Conservation (phyloP, 2,113 vertebrate species). For the Phaethon lepturus region DNA sequence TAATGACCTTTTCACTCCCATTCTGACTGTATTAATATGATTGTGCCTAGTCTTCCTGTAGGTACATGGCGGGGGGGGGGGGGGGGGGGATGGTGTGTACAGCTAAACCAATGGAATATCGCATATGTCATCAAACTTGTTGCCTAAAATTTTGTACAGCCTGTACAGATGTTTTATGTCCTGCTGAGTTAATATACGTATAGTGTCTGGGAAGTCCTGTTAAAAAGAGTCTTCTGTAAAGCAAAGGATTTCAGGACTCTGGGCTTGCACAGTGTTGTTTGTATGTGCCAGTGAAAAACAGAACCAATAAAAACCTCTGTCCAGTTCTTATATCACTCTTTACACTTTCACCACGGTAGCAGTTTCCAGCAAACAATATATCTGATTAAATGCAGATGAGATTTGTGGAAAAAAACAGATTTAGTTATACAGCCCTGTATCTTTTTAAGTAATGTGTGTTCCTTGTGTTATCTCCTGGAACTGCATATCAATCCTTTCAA, state of each 20-base stretch:
- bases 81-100: not conserved
- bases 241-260: not conserved
- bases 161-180: not conserved
- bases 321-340: not conserved
- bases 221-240: not conserved
- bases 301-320: not conserved
- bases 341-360: not conserved
- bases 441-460: not conserved
- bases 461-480: not conserved
- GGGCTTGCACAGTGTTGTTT: not conserved
- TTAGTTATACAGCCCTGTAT: not conserved
- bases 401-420: not conserved
- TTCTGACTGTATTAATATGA: not conserved
- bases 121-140: not conserved
- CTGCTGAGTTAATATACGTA: not conserved
- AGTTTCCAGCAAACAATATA: not conserved
- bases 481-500: not conserved
- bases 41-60: not conserved
- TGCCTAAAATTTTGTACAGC: not conserved
- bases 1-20: rapidly evolving
- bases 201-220: not conserved
- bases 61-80: not conserved
- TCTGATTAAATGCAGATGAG: not conserved
- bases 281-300: not conserved
- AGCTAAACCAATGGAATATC: not conserved